Evolutionary conservation across 2,888 invertebrate species (phyloP), one percentile per base, ranked within the genome.

Genomic region (Carabus problematicus): DNA sequence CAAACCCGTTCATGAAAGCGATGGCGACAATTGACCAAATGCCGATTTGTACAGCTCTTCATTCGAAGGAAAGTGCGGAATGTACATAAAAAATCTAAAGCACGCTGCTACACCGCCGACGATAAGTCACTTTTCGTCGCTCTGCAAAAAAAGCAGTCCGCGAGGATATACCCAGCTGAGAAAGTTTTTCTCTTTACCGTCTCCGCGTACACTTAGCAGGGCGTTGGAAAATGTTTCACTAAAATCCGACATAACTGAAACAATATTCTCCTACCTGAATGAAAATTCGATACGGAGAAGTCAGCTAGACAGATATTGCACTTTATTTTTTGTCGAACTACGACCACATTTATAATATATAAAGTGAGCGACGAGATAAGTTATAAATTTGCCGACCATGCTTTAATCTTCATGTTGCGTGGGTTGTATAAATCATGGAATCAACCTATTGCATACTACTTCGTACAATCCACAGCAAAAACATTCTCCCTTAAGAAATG

Each of bases 351-450:
- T 55, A 7, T 11, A 16, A 19, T 55, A 55, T n/a, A 55, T 9
- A 9, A 14, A 7, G 19, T 18, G 3, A 29, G 19, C 9, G 8
- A 52, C n/a, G 12, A 8, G 14, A 11, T 8, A 4, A 19, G 6
- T 8, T 55, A 55, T 55, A 54, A 12, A 3, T 19, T 55, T 18
- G 55, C 55, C 1, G 55, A 55, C 19, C 55, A 55, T n/a, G 66
- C 66, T 47, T 58, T 66, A 47, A 55, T 58, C 6, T 67, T 67
- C 49, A 67, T 67, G 59, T 12, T 67, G 7, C 52, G 67, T 6
- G 52, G 52, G 6, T 40, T 67, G 8, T 16, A 41, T n/a, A 49
- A 40, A 67, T 8, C 14, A 19, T 67, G 59, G 67, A 67, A 67
- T 12, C 67, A 67, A 49, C 49, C 59, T 11, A 8, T 67, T 14